Evolutionary conservation across 1,140 invertebrate species (phyloP).

Genomic region (Caerostris darwini): DNA sequence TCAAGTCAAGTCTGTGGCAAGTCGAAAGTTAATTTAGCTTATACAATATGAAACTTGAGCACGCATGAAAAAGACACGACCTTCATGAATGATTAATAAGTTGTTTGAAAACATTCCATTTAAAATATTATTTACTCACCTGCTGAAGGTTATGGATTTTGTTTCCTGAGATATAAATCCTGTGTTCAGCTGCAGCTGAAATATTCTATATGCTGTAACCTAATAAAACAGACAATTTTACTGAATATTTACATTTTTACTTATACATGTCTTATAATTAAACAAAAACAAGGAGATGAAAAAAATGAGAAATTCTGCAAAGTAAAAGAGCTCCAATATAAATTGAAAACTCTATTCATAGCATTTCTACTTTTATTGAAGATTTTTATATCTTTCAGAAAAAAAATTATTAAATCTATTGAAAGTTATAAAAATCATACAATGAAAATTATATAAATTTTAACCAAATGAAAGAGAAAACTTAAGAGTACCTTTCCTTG

Average conservation of each 20-base stretch:
- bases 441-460: neutral
- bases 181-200: conserved; percentile 92
- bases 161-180: conserved; percentile 90
- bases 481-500: conserved; percentile 86
- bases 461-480: neutral
- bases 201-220: conserved; percentile 90
- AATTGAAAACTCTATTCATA: neutral
- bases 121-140: conserved; percentile 82
- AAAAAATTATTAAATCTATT: neutral
- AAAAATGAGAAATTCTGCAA: neutral
- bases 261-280: neutral
- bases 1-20: neutral
- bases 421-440: neutral
- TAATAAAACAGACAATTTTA: conserved; percentile 80
- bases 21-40: neutral
- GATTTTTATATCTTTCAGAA: neutral
- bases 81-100: conserved; percentile 39
- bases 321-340: neutral
- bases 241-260: neutral
- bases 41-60: neutral
- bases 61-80: conserved; percentile 8
- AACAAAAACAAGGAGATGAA: neutral
- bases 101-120: conserved; percentile 73
- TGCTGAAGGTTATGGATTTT: conserved; percentile 88
- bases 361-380: neutral